phyloP scores from a whole-genome alignment of 2,888 invertebrate genomes.

The Pterostichus niger region DNA sequence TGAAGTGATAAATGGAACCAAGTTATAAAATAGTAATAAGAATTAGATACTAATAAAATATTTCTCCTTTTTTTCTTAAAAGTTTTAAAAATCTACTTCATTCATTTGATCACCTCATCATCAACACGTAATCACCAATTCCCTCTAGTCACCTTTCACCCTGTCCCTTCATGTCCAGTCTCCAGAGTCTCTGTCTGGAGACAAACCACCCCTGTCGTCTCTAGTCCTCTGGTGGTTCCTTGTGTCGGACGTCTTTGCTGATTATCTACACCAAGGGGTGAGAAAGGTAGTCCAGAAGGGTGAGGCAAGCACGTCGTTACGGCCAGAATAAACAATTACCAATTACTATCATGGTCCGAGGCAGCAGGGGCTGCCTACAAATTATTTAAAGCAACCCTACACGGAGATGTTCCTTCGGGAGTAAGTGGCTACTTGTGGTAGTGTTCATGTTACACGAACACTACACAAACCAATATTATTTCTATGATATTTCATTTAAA shows the following conservation, averaged over 20 bases:
- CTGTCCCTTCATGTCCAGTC: background rate
- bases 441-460: too few species aligned
- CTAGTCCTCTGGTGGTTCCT: background rate
- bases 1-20: too few species aligned
- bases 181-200: background rate
- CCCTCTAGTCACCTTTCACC: background rate
- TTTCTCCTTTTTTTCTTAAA: too few species aligned
- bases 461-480: too few species aligned
- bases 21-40: too few species aligned
- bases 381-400: slow-evolving; percentile 64
- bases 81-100: background rate
- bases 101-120: background rate
- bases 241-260: slow-evolving; percentile 56
- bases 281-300: slow-evolving; percentile 36
- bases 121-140: background rate
- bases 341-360: slow-evolving; percentile 69
- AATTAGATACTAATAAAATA: too few species aligned
- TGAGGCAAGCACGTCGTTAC: slow-evolving; percentile 62
- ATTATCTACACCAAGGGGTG: slow-evolving; percentile 50
- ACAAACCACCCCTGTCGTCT: background rate
- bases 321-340: slow-evolving; percentile 74
- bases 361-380: slow-evolving; percentile 52
- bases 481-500: too few species aligned
- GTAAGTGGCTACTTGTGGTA: background rate
- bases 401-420: slow-evolving; percentile 29